phyloP scores from a whole-genome alignment of 1,140 invertebrate genomes.

The Fopius arisanus region DNA sequence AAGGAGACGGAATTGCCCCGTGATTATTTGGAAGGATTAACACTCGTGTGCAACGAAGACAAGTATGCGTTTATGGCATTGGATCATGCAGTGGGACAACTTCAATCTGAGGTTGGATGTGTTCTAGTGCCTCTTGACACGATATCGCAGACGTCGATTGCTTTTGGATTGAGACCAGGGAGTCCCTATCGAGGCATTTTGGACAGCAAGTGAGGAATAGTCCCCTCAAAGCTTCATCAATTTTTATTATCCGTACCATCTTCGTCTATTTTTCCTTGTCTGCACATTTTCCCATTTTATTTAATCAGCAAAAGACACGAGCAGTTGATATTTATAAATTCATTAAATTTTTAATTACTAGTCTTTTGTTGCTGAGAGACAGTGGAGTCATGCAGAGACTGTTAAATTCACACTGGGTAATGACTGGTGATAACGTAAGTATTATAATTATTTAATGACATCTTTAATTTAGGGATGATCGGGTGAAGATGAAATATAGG shows the following conservation, averaged over 20 bases:
- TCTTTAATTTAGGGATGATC: no score
- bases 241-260: background rate
- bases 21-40: constrained; percentile 56
- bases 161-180: constrained; percentile 47
- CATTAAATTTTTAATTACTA: constrained; percentile 16
- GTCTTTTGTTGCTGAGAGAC: constrained; percentile 55
- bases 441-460: background rate
- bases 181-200: constrained; percentile 58
- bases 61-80: constrained; percentile 59
- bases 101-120: constrained; percentile 50
- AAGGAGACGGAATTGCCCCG: constrained; percentile 43
- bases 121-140: constrained; percentile 53
- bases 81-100: constrained; percentile 52
- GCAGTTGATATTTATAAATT: no score
- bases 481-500: no score
- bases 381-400: constrained; percentile 58
- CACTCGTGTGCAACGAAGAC: constrained; percentile 46
- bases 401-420: constrained; percentile 51
- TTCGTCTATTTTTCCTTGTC: constrained; percentile 15
- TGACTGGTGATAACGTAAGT: constrained; percentile 33
- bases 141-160: constrained; percentile 56
- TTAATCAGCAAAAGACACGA: no score
- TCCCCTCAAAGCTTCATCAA: background rate
- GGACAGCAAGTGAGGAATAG: constrained; percentile 48
- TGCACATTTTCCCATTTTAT: background rate